phyloP scores from a whole-genome alignment of 2,797 vertebrate species.

The Scolopax rusticola region DNA sequence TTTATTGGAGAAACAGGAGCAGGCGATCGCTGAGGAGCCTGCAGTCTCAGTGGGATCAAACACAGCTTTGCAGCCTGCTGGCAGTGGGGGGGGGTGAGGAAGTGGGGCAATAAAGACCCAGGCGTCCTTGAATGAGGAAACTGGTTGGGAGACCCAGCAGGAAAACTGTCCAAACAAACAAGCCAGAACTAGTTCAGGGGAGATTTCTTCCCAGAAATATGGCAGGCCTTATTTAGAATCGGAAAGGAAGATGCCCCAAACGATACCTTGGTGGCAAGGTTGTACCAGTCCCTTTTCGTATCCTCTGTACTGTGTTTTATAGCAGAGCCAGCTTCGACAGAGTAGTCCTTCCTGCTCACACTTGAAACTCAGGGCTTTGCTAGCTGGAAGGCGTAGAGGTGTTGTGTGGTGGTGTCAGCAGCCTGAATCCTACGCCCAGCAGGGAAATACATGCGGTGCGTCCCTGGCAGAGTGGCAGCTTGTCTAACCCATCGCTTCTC shows the following conservation, averaged over 20 bases:
- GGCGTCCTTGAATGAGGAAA: not conserved
- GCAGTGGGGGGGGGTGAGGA: not conserved
- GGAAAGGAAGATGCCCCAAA: not conserved
- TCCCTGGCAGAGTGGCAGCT: constrained; percentile 2
- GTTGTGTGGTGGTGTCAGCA: not conserved
- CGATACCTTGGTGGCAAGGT: not conserved
- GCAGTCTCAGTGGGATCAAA: not conserved
- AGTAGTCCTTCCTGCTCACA: not conserved
- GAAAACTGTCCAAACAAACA: constrained; percentile 1
- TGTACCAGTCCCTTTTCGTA: not conserved
- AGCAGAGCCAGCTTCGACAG: not conserved
- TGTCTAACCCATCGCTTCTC: constrained; percentile 24
- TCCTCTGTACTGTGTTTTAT: not conserved
- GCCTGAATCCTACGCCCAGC: not conserved
- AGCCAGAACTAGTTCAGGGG: not conserved
- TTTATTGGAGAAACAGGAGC: constrained; percentile 25
- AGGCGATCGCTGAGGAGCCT: not conserved
- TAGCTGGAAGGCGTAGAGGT: constrained; percentile 22
- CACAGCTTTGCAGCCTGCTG: constrained; percentile 13
- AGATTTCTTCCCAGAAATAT: not conserved
- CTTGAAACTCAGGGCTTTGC: not conserved
- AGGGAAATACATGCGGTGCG: fast-evolving
- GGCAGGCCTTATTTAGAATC: not conserved
- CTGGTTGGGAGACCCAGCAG: not conserved
- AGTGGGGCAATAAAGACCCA: constrained; percentile 22